Evolutionary conservation across 2,113 vertebrate species (phyloP).

Genomic region (Brachypteracias leptosomus): DNA sequence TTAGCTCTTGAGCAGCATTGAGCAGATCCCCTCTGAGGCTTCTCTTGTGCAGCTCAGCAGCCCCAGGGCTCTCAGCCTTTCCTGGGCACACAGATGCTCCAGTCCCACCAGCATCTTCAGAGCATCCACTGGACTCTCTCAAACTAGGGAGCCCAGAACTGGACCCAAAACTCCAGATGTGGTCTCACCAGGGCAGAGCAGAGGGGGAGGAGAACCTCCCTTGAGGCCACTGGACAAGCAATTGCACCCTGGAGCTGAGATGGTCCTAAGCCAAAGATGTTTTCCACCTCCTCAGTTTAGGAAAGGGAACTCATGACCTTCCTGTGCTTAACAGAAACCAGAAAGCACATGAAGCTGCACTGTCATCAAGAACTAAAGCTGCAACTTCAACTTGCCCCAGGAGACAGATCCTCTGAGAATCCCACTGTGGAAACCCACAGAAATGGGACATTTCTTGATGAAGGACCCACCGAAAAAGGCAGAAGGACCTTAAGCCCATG

Average conservation of each 20-base stretch:
- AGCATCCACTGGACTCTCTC: background rate
- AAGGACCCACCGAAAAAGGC: rapidly evolving
- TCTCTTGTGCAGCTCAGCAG: background rate
- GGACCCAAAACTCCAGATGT: background rate
- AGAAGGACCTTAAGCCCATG: background rate
- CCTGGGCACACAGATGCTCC: background rate
- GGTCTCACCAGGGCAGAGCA: background rate
- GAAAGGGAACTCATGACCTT: background rate
- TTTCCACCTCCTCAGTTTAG: background rate
- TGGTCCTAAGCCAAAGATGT: background rate
- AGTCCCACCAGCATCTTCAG: background rate
- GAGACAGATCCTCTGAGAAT: background rate
- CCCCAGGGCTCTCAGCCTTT: background rate
- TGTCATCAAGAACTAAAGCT: rapidly evolving
- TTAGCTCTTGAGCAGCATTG: background rate
- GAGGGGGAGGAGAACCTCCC: background rate
- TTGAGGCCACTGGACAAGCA: background rate
- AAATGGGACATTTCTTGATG: rapidly evolving
- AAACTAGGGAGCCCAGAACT: background rate
- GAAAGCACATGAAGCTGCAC: background rate
- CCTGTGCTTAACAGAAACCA: rapidly evolving
- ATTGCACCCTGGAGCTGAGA: background rate
- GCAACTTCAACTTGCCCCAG: rapidly evolving
- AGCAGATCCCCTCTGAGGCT: background rate
- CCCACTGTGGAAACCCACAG: background rate